Base-by-base conservation (phyloP, 53 echinoderm and acorn worm species). In the Holothuria scabra region DNA sequence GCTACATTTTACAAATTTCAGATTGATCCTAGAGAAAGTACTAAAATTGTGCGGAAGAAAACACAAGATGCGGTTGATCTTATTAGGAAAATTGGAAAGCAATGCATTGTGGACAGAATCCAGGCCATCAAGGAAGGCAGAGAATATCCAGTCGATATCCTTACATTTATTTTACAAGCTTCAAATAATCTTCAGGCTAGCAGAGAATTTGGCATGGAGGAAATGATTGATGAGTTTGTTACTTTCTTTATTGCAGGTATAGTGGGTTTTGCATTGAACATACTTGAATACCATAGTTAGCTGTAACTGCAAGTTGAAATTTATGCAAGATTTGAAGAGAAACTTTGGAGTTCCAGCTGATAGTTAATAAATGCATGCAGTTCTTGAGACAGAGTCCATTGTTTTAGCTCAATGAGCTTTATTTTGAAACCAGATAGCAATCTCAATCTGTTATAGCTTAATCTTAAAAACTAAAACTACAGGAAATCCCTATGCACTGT, bases 201-300 rank as follows among this genome's bases (percentile, higher is more conserved):
- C 12, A 22, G 32, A 19, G 56, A 35, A 10, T 68, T 85, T 65
- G 87, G 81, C 26, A 14, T 81, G 81, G 59, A 87, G 72, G 68
- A 76, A 10, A 28, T 87, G 59, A 60, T 87, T 3, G 87, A 87
- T 41, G 87, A 87, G 81, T 87, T 87, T 87, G 69, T 87, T 16
- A 86, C 80, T 10, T 64, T 86, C 32, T 80, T 86, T 52, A 22
- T 86, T 16, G 52, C 52, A 52, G 52, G 69, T 87, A 19, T 66
- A 56, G 7, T 80, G 49, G 3, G 28, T 86, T 55, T 80, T 86
- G 3, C 16, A 16, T 52, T 52, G 0, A 52, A 52, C 1, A 1
- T 18, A 3, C 4, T 52, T 52, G 52, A 16, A 2, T 52, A 0
- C 11, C 18, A 4, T 14, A 44, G 44, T n/a, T n/a, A 44, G 44